phyloP scores from a whole-genome alignment of 2,888 invertebrate genomes.

The Meiosimyza platycephala region DNA sequence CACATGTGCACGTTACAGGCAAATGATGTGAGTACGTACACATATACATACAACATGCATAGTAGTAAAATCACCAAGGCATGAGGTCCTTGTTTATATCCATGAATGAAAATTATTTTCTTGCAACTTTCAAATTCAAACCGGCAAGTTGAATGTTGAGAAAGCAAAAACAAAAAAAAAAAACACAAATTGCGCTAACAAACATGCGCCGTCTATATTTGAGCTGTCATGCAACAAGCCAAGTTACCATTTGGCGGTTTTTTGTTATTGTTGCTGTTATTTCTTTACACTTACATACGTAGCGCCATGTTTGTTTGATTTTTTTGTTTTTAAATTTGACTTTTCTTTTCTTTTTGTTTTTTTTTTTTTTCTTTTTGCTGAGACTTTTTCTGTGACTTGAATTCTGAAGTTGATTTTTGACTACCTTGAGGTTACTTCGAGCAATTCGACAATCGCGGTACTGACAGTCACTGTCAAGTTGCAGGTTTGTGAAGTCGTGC shows the following conservation, averaged over 20 bases:
- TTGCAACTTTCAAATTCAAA: background rate
- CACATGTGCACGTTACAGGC: background rate
- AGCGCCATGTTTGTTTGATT: conserved; percentile 12
- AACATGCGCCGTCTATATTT: conserved; percentile 50
- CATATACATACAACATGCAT: background rate
- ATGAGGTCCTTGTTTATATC: background rate
- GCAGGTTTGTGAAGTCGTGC: conserved; percentile 12
- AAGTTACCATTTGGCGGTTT: conserved; percentile 44
- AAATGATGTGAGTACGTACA: background rate
- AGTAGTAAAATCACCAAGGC: background rate
- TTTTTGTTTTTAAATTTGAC: conserved; percentile 24
- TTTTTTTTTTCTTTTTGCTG: background rate
- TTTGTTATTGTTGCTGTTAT: background rate
- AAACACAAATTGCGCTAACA: background rate
- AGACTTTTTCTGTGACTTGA: conserved; percentile 2
- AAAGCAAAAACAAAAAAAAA: background rate
- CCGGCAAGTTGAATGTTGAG: background rate
- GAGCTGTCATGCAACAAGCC: conserved; percentile 28
- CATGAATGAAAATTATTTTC: conserved; percentile 2
- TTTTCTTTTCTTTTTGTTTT: background rate
- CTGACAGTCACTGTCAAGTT: conserved; percentile 13
- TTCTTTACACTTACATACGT: background rate
- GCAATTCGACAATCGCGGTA: background rate
- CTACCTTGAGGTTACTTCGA: background rate
- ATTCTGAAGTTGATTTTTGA: too few species aligned